These are phyloP conservation scores for Danio kyathit DNA, from an alignment of 2,797 vertebrate species.

Conservation along the genomic window DNA sequence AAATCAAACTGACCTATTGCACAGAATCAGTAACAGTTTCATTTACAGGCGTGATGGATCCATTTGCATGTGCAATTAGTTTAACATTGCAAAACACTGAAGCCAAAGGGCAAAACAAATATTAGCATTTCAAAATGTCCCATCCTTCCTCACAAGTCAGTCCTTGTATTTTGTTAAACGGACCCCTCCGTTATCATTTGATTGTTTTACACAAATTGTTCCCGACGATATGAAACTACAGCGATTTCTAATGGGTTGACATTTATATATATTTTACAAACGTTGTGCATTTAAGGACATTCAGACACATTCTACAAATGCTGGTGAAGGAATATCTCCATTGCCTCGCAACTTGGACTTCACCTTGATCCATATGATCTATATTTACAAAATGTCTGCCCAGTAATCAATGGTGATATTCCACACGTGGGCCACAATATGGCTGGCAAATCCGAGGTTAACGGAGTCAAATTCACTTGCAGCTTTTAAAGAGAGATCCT, in stretches of 20 bases:
- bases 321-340: conserved; percentile 25
- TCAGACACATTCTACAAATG: conserved; percentile 12
- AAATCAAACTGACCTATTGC: conserved; percentile 3
- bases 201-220: conserved; percentile 12
- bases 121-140: neutral
- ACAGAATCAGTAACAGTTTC: neutral
- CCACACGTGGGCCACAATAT: neutral
- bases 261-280: neutral
- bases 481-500: conserved; percentile 35
- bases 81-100: neutral
- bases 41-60: neutral
- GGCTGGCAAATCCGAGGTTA: conserved; percentile 3
- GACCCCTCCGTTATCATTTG: neutral
- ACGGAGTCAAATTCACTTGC: neutral
- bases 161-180: neutral
- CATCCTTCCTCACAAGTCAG: neutral
- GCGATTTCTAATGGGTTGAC: neutral
- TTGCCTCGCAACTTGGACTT: conserved; percentile 20
- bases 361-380: neutral
- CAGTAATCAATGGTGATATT: neutral
- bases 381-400: conserved; percentile 15
- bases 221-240: neutral
- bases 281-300: conserved; percentile 13
- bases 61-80: neutral
- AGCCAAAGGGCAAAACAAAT: neutral